Percentiles rank a stretch among this genome's conserved stretches.
Evolutionary conservation across 2,113 vertebrate species (phyloP).

Genomic region (Cryptomyrus ogoouensis): DNA sequence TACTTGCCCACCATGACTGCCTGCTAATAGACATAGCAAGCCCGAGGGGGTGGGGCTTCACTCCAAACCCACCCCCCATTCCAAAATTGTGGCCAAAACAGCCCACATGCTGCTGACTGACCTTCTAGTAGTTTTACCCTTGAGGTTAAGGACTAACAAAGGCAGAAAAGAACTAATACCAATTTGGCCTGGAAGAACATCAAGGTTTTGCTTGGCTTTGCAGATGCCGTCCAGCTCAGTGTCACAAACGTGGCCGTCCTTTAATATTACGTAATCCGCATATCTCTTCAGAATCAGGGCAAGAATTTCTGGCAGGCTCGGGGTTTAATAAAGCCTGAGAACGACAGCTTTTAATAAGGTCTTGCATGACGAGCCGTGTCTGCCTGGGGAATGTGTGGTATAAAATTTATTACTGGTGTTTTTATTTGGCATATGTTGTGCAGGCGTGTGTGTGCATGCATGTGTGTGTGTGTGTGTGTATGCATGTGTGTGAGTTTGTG

Average conservation of each 20-base stretch:
- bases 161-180: neutral
- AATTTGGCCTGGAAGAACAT: neutral
- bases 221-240: neutral
- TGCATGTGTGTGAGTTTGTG: neutral
- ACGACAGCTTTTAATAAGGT: neutral
- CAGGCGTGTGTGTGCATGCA: neutral
- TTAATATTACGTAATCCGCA: neutral
- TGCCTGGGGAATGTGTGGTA: neutral
- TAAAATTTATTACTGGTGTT: neutral
- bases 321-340: neutral
- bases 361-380: neutral
- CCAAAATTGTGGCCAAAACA: neutral
- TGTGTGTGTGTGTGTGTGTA: neutral
- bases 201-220: neutral
- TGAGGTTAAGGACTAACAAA: neutral
- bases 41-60: neutral
- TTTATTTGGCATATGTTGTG: neutral
- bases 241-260: neutral
- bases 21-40: neutral
- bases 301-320: neutral
- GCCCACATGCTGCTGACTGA: neutral
- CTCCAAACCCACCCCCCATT: neutral
- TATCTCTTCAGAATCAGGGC: neutral
- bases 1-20: conserved; percentile 37
- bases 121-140: neutral